Base-by-base conservation (phyloP, 1,140 invertebrate species). In the Chymomyza costata region DNA sequence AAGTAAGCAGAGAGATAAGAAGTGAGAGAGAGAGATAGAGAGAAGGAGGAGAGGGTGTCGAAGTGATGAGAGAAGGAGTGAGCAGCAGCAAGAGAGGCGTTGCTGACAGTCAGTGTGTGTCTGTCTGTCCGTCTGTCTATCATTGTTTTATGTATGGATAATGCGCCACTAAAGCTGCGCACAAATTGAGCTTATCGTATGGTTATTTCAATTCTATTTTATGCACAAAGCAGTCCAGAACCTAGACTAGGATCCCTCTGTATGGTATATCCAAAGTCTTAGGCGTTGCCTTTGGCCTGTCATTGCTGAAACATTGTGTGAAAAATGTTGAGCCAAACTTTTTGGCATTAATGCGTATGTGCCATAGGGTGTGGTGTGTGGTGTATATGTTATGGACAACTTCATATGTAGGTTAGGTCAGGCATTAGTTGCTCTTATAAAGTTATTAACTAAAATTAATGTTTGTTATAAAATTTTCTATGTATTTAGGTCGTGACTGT, bases 151-250 rank as follows among this genome's bases (percentile, higher is more conserved):
- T 80, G 71, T 78, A 71, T 51, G 63, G 73, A 68, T 78, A 78
- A 78, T 78, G 73, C 73, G 46, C 63, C 50, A 73, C 73, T 80
- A 78, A 80, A 78, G 73, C 71, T 80, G 71, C 73, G 73, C 73
- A 80, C 73, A 80, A 80, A 80, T 80, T 80, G 73, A 64, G 73
- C 74, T 80, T 80, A 80, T 80, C 74, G 73, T 80, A 81, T 80
- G 73, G 68, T 80, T 80, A 80, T 80, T 80, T 71, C 74, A 67
- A 81, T 73, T 80, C 73, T 80, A 80, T 80, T 80, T 80, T 80
- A 80, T 80, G 73, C 73, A 28, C 55, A 50, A n/a, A 62, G 51
- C 70, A 30, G 40, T 39, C 38, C 41, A 31, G 11, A 15, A 19
- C 50, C 19, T 32, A 15, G 39, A 59, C 35, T 41, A 1, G 8